Base-by-base conservation (phyloP, 1,140 invertebrate species). In the Adoxophyes honmai region DNA sequence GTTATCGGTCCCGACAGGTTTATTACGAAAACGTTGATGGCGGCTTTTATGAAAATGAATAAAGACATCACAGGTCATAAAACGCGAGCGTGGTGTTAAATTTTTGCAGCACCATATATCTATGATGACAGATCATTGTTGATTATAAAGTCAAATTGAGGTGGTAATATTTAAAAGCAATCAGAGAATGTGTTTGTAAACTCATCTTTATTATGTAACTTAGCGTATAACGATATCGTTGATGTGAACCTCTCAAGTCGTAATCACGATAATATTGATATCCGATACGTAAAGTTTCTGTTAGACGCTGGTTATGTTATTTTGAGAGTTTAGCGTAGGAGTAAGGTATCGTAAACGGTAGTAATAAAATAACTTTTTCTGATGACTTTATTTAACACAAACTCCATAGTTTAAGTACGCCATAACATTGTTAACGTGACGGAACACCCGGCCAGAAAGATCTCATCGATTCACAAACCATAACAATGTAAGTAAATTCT, bases 1-100 rank as follows among this genome's bases (percentile, higher is more conserved):
- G 69, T 76, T 87, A 87, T 87, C 84, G 64, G 52, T 59, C 51
- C 36, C 44, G 84, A 84, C 75, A 75, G 75, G 70, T 86, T 87
- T 86, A 85, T 84, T 78, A 70, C 57, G 52, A 60, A 69, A 74
- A 54, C 61, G 66, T 66, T 74, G 61, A 70, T 73, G 70, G 66
- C 51, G 68, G 60, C 68, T 62, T 68, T 75, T 68, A 61, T 58
- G 61, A 60, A 66, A 66, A 62, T 60, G 60, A 60, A 53, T 58
- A 60, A 64, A 66, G 42, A 52, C 28, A 52, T 34, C 34, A 55
- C 53, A 8, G 34, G 18, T 53, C 21, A 54, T 34, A 28, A 48
- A 16, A 48, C 11, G 28, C 18, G 42, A 36, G 34, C 9, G 21
- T 28, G 39, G 39, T 11, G 42, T 48, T 48, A 48, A 33, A 48